Base-by-base conservation (phyloP, 1,140 invertebrate species). In the Phymorhynchus buccinoides region DNA sequence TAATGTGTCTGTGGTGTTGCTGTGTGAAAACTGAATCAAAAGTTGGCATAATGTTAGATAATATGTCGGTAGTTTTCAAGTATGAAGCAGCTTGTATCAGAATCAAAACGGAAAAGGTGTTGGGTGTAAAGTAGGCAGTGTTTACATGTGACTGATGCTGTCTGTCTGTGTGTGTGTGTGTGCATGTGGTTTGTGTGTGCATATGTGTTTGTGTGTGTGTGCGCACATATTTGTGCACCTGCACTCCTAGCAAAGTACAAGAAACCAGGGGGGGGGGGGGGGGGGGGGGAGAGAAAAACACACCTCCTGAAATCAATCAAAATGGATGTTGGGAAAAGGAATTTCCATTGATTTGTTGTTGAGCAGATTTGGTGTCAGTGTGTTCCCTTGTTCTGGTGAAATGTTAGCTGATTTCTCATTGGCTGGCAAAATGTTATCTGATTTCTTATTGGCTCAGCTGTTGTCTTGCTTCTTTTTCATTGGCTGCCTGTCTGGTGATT, bases 401-500 rank as follows among this genome's bases (percentile, higher is more conserved):
- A 52, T 52, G 48, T 3, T 27, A 22, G 22, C 56, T 22, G 56
- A 22, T 27, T 27, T 37, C 68, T 39, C 41, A 39, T 75, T 42
- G 66, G 39, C 27, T 71, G n/a, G n/a, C n/a, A n/a, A n/a, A n/a
- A 3, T 62, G 22, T 3, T 27, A 22, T 62, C 56, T 22, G 56
- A 22, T 27, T 27, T 37, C 68, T 39, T 37, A 39, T 75, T 42
- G 66, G 39, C 27, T 71, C 62, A n/a, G 16, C 66, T 66, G n/a
- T 27, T 75, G 18, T 35, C 44, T 75, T 48, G 66, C 82, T 75
- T 71, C 22, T 39, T 68, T 71, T 9, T 9, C 68, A 71, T 71
- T 71, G 4, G 68, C 35, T 71, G 18, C 14, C n/a, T 66, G 62
- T 52, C n/a, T n/a, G n/a, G n/a, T n/a, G n/a, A 52, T 52, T 52